Conservation (phyloP, 2,888 invertebrate genomes). For the Aproaerema taeniolella region DNA sequence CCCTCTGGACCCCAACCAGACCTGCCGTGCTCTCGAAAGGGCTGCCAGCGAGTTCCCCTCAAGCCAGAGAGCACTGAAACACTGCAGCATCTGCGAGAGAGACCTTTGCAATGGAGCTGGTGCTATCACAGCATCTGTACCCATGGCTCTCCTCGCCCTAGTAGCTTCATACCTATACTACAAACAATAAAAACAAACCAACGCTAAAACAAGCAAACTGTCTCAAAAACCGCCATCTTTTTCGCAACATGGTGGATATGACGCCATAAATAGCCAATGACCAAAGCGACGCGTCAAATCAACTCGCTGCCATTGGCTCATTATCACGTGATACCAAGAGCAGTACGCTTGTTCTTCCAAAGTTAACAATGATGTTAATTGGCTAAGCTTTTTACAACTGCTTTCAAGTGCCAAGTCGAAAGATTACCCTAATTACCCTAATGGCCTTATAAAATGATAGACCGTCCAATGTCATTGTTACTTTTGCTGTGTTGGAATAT, state of each 20-base stretch:
- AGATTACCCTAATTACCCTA: constrained; percentile 5
- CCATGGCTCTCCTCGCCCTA: constrained; percentile 47
- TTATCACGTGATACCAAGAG: too few relatives aligned
- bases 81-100: constrained; percentile 65
- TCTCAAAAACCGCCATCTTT: too few relatives aligned
- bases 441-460: constrained; percentile 32
- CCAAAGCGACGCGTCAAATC: neutral
- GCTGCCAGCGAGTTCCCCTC: constrained; percentile 24
- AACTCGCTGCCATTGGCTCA: neutral
- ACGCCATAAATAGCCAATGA: neutral
- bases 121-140: constrained; percentile 47
- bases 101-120: constrained; percentile 74
- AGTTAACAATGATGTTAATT: constrained; percentile 14
- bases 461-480: constrained; percentile 45
- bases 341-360: constrained; percentile 4
- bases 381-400: constrained; percentile 6
- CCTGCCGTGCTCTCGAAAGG: constrained; percentile 41
- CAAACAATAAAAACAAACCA: constrained; percentile 53
- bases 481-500: constrained; percentile 38
- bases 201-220: neutral
- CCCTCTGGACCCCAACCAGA: constrained; percentile 37
- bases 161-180: constrained; percentile 48
- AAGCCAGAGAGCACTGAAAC: constrained; percentile 37
- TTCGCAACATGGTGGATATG: neutral
- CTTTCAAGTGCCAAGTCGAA: constrained; percentile 6